A percentile compares a stretch with the other conserved stretches of the same genome.
These are phyloP conservation scores for Plutella xylostella DNA, from an alignment of 2,888 invertebrate species.

Conservation along the genomic window DNA sequence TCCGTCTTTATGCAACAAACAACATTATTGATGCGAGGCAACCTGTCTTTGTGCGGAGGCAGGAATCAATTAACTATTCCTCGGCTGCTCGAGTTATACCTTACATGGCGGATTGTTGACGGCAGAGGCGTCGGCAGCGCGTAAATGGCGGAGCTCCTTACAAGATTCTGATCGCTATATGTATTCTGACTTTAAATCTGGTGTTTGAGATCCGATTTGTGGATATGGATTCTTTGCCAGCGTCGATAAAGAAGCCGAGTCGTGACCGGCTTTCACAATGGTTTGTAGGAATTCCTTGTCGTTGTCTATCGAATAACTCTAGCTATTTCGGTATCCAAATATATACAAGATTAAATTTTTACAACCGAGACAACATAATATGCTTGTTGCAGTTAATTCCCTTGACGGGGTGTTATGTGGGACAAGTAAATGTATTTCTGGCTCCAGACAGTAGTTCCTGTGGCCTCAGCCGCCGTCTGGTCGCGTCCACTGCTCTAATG, in stretches of 20 bases:
- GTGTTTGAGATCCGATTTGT: too few relatives aligned
- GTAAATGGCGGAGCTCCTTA: constrained; percentile 27
- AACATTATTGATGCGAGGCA: neutral
- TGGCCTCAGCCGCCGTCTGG: constrained; percentile 29
- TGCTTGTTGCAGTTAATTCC: constrained; percentile 32
- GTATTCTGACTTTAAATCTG: constrained; percentile 26
- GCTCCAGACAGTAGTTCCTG: constrained; percentile 25
- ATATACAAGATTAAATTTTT: constrained; percentile 4
- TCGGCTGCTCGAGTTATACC: constrained; percentile 29
- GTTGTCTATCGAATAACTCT: too few relatives aligned
- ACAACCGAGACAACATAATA: constrained; percentile 22
- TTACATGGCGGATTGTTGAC: constrained; percentile 34
- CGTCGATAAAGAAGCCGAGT: too few relatives aligned
- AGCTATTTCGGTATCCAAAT: too few relatives aligned
- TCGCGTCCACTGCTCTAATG: constrained; percentile 23
- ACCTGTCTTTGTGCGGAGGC: neutral
- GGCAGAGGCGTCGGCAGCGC: constrained; percentile 33
- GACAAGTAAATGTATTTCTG: constrained; percentile 48
- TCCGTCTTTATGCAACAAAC: too few relatives aligned
- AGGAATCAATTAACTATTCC: constrained; percentile 37
- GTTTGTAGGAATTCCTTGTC: too few relatives aligned
- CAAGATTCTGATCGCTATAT: constrained; percentile 27
- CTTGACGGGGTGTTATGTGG: constrained; percentile 42
- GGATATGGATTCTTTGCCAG: too few relatives aligned
- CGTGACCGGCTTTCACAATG: too few relatives aligned